Base-by-base conservation (phyloP, 2,113 vertebrate species). In the Eolophus roseicapilla region DNA sequence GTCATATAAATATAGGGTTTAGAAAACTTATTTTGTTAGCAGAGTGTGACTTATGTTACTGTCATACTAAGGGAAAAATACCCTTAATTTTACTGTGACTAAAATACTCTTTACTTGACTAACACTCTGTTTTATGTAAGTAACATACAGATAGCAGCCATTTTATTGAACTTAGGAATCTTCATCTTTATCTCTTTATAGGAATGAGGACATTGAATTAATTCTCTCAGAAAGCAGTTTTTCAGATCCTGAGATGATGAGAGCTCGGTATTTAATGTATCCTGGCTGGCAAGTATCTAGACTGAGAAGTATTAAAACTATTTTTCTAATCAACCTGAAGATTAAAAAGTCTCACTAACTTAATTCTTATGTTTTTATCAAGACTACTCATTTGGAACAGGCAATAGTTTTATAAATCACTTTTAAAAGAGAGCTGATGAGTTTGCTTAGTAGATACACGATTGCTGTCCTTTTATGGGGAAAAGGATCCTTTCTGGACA, bases 171-270 rank as follows among this genome's bases (percentile, higher is more conserved):
- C 46, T 67, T 52, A 73, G 93, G 88, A 86, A 29, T 60, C 69
- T 97, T 92, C 21, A 14, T 94, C 71, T 96, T 69, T 94, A 17
- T 96, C 88, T 80, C 96, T 95, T 96, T 64, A 63, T 82, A 99
- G 99, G 98, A 99, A 98, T 46, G 99, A 99, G 97, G 99, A 99
- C 86, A 98, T 99, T 93, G 98, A 98, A 46, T 97, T 99, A 93
- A 99, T 99, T 94, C 97, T 99, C 81, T 99, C 99, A 70, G 98
- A 99, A 88, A 98, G 97, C 97, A 98, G 98, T 97, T 99, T 99
- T 94, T 98, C 97, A 52, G 98, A 97, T 92, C 97, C 98, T 23
- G 98, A 98, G 97, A 99, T 99, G 99, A 98, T 99, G 88, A 98
- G 98, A 96, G 98, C 98, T 52, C 99, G 99, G 82, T 99, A 99